Percentiles rank a stretch among this genome's conserved stretches.
Conservation (phyloP, 1,140 invertebrate species). For the Hermatobates lingyangjiaoensis region DNA sequence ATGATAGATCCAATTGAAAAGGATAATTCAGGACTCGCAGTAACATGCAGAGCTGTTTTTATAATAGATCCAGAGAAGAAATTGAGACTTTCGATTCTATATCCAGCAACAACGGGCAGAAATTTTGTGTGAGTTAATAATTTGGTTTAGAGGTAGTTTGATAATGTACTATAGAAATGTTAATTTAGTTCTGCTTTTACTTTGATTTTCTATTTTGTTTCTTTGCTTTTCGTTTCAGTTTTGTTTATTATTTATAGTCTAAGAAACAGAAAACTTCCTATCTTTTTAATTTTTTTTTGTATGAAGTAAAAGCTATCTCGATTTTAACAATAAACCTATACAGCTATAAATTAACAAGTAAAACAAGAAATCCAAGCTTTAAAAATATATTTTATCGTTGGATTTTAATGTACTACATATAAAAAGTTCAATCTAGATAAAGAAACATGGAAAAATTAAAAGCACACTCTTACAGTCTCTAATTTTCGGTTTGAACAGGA, state of each 20-base stretch:
- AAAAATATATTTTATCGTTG: too few relatives aligned
- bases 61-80: conserved; percentile 73
- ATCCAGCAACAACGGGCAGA: conserved; percentile 76
- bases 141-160: neutral
- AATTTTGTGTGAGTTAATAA: conserved; percentile 69
- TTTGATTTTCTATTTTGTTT: neutral
- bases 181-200: neutral
- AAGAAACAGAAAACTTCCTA: neutral
- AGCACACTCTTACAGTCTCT: too few relatives aligned
- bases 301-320: neutral
- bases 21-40: conserved; percentile 41
- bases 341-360: too few relatives aligned
- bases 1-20: conserved; percentile 74
- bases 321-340: too few relatives aligned
- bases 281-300: neutral
- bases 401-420: too few relatives aligned
- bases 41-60: conserved; percentile 69
- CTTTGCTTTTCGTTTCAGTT: neutral
- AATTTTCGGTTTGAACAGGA: too few relatives aligned
- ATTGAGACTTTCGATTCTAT: conserved; percentile 67
- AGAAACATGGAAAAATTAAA: too few relatives aligned
- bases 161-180: neutral
- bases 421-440: too few relatives aligned
- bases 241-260: neutral
- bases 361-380: too few relatives aligned